These are phyloP conservation scores for Notothenia rossii DNA, from an alignment of 2,113 vertebrate genomes.

Conservation along the genomic window DNA sequence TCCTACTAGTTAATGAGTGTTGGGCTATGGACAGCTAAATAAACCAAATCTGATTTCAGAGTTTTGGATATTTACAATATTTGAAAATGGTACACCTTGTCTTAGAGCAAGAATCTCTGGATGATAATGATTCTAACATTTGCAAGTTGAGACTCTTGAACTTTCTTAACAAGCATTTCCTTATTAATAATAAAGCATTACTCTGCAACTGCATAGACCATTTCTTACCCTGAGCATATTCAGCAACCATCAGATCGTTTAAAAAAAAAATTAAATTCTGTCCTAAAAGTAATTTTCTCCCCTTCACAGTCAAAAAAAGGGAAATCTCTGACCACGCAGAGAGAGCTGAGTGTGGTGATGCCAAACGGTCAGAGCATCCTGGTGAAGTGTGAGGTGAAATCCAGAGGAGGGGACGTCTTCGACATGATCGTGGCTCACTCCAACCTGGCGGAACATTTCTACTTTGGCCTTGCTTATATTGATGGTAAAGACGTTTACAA, in stretches of 20 bases:
- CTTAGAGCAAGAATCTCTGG: too few species aligned
- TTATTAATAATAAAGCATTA: not conserved
- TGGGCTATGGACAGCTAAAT: too few species aligned
- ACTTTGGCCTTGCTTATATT: slow-evolving; percentile 91
- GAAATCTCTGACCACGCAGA: slow-evolving; percentile 86
- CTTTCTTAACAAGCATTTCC: too few species aligned
- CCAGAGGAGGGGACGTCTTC: slow-evolving; percentile 88
- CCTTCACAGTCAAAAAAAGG: slow-evolving; percentile 87
- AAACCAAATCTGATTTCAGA: too few species aligned
- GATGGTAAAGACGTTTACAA: slow-evolving; percentile 80
- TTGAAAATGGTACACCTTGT: too few species aligned
- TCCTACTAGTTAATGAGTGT: too few species aligned
- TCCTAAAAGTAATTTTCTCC: not conserved
- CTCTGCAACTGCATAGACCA: not conserved
- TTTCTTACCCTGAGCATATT: not conserved
- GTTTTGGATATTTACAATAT: too few species aligned
- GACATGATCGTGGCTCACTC: slow-evolving; percentile 87
- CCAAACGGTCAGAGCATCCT: slow-evolving; percentile 89
- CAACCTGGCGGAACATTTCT: slow-evolving; percentile 88
- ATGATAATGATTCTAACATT: too few species aligned
- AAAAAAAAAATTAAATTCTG: not conserved
- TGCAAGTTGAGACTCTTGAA: too few species aligned
- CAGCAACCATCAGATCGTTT: not conserved
- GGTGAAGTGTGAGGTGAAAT: slow-evolving; percentile 90
- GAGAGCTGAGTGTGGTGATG: slow-evolving; percentile 88